These are phyloP conservation scores for Campaea margaritaria DNA, from an alignment of 2,888 invertebrate genomes.

Conservation along the genomic window DNA sequence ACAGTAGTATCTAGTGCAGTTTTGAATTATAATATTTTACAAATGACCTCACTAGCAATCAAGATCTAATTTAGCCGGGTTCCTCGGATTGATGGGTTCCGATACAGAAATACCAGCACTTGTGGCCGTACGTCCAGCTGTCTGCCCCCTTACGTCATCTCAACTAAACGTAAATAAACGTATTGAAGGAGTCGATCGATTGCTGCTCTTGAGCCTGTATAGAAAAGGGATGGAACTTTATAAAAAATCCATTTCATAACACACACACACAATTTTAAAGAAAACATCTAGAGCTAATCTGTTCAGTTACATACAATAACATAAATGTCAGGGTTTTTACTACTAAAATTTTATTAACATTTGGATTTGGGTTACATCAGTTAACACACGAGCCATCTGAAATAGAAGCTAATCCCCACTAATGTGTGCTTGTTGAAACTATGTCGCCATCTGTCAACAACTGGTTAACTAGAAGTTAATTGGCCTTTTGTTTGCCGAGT, in stretches of 20 bases:
- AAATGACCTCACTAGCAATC: constrained; percentile 12
- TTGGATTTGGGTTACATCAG: constrained; percentile 22
- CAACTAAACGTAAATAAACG: constrained; percentile 47
- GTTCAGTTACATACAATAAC: no score
- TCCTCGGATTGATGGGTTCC: constrained; percentile 39
- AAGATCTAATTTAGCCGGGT: constrained; percentile 19
- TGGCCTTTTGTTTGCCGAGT: constrained; percentile 5
- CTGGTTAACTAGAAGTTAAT: constrained; percentile 22
- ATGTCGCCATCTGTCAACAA: constrained; percentile 24
- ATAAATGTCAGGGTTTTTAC: no score
- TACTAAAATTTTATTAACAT: not conserved
- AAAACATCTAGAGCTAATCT: no score
- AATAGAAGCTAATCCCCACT: constrained; percentile 26
- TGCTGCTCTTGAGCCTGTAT: constrained; percentile 8
- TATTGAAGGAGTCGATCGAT: constrained; percentile 28
- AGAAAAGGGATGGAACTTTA: not conserved
- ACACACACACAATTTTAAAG: no score
- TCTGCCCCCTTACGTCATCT: constrained; percentile 61
- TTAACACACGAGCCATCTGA: constrained; percentile 18
- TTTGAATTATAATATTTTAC: not conserved
- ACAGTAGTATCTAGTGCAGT: no score
- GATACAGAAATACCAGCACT: constrained; percentile 62
- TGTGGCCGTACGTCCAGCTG: constrained; percentile 57
- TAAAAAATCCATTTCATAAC: no score
- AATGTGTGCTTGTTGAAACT: constrained; percentile 18